Evolutionary conservation across 2,888 invertebrate species (phyloP), one percentile per base, ranked within the genome.

Genomic region (Emmelina monodactyla): DNA sequence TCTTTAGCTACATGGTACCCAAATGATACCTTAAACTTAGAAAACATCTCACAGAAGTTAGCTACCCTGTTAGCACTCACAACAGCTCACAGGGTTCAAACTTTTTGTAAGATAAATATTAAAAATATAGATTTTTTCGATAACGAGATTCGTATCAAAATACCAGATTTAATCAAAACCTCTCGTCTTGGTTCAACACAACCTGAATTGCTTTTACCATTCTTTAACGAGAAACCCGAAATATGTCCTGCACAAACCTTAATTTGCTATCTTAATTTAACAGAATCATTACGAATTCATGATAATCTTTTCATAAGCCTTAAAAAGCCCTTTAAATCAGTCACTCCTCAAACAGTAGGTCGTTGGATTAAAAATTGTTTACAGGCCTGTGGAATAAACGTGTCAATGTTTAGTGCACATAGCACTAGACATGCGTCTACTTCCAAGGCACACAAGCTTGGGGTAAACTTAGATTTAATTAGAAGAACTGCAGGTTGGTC

Each of bases 61-160:
- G 35, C 41, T 7, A 46, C 47, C 1, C 35, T 55, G 9, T 19
- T 52, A 28, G 50, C 52, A 2, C 10, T 38, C 7, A 31, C 37
- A 3, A 36, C 40, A 2, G 44, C 38, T 10, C 44, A 44, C 9
- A 34, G 41, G 25, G 33, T 48, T 7, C 45, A 49, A 36, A 47
- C 44, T 3, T 31, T 46, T 5, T 38, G 42, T 13, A 25, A 43
- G 16, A 49, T 49, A 22, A 42, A 41, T 28, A 11, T 47, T 6
- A 11, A 16, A 30, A 44, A 43, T 32, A 42, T 46, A 6, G 10
- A 3, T 11, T 12, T 5, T 5, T 12, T 14, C 12, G 11, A 11
- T 16, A n/a, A 28, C 9, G 5, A 12, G 12, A 29, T 34, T 16
- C 7, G 10, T 5, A 34, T 34, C 11, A 34, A 28, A 14, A 16